A percentile compares a stretch with the other conserved stretches of the same genome.
Evolutionary conservation across 2,797 vertebrate species (phyloP).

Genomic region (Tapirus indicus): DNA sequence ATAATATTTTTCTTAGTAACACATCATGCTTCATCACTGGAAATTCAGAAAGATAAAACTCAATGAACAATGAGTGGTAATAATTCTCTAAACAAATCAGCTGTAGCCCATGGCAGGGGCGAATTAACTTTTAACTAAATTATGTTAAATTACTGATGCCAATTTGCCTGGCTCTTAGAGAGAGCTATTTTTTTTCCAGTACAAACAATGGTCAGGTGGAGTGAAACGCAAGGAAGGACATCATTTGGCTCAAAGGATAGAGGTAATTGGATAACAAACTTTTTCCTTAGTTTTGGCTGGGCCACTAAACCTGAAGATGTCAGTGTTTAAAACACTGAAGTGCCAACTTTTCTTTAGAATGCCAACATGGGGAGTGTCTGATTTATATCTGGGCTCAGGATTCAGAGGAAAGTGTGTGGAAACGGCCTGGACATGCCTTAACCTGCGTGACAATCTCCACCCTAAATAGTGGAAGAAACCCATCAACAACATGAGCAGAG

Average conservation of each 20-base stretch:
- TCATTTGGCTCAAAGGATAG: not conserved
- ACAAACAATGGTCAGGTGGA: not conserved
- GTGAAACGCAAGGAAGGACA: not conserved
- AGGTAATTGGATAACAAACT: not conserved
- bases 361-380: not conserved
- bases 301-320: not conserved
- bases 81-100: constrained; percentile 69
- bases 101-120: not conserved
- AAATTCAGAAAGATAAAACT: constrained; percentile 68
- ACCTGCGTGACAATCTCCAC: not conserved
- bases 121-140: constrained; percentile 68
- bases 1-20: constrained; percentile 81
- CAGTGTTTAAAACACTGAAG: not conserved
- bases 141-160: constrained; percentile 39
- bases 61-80: constrained; percentile 72
- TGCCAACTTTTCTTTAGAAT: constrained; percentile 2
- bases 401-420: not conserved
- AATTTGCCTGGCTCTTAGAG: constrained; percentile 31
- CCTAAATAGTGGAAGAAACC: not conserved
- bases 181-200: not conserved
- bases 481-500: not conserved
- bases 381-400: not conserved
- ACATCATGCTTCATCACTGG: constrained; percentile 68
- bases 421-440: not conserved
- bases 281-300: not conserved